Evolutionary conservation across 2,888 invertebrate species (phyloP), one percentile per base, ranked within the genome.

Genomic region (Rhingia rostrata): DNA sequence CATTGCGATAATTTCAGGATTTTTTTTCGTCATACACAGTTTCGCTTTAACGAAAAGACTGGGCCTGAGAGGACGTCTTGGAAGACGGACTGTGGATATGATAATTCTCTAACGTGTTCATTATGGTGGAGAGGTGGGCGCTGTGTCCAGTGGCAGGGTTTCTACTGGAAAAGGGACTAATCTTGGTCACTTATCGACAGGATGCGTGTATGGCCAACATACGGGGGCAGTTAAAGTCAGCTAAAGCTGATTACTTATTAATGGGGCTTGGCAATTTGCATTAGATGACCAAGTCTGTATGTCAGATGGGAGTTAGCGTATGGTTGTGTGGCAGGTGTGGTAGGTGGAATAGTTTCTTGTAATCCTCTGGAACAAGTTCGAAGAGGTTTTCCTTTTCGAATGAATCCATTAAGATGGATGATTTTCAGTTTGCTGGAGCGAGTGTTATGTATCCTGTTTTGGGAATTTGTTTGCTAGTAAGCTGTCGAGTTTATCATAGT

Each of bases 171-270:
- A 78, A 78, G 67, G 83, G 78, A 63, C 66, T 77, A 58, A 78
- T 82, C 77, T 81, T 69, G 53, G 33, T 49, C 54, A 56, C 61
- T 74, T 81, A 69, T 75, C 69, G 45, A 69, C 81, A 75, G 67
- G 74, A 66, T 66, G 64, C 10, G 43, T 41, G 10, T 14, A 41
- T 35, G 22, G 7, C 5, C 45, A 14, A 22, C n/a, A 7, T 12
- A 60, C 45, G 73, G 63, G 10, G 56, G 81, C 69, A 81, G 56
- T 75, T 75, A 58, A 58, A 67, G 61, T 61, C 77, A 67, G 37
- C 53, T 73, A 73, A 67, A 73, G 78, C 60, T 73, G 83, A 83
- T 78, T 78, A 22, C 67, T 54, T 72, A 72, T 83, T 67, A 83
- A 78, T 83, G 72, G 78, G 37, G 56, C 63, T 43, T 54, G 51